These are phyloP conservation scores for Monochamus saltuarius DNA, from an alignment of 1,140 invertebrate species.

Conservation along the genomic window DNA sequence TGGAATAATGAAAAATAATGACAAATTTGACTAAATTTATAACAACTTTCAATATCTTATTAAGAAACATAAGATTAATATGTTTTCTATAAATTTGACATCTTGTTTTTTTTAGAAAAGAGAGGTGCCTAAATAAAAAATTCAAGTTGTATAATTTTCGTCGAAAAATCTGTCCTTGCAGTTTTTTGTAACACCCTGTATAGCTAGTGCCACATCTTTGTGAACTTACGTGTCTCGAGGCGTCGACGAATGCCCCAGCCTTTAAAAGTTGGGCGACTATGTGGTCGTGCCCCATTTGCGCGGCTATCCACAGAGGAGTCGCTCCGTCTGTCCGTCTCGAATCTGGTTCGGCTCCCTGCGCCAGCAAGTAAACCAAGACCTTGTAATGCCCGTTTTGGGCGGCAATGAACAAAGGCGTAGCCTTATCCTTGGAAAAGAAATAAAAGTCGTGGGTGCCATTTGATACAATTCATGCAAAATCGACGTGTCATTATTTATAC, in stretches of 20 bases:
- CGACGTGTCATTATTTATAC: no score
- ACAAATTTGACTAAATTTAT: constrained; percentile 26
- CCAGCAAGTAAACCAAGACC: constrained; percentile 68
- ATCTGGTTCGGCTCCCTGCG: constrained; percentile 70
- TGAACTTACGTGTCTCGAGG: constrained; percentile 70
- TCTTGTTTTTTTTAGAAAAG: no score
- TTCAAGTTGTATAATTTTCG: no score
- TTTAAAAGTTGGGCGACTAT: constrained; percentile 76
- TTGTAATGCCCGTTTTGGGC: constrained; percentile 86
- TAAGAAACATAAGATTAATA: no score
- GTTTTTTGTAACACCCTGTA: no score
- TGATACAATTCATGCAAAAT: neutral
- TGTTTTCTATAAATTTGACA: no score
- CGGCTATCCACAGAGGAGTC: constrained; percentile 88
- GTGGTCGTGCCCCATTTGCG: constrained; percentile 88
- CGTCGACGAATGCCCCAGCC: constrained; percentile 77
- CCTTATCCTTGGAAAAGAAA: constrained; percentile 68
- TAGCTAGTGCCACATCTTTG: no score
- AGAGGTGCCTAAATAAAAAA: no score
- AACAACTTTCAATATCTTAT: no score
- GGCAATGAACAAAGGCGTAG: constrained; percentile 86
- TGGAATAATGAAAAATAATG: no score
- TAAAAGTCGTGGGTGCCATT: neutral
- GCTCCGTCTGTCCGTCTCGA: constrained; percentile 75
- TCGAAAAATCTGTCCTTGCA: no score